Evolutionary conservation across 2,888 invertebrate species (phyloP), one percentile per base, ranked within the genome.

Genomic region (Dysmachus trigonus): DNA sequence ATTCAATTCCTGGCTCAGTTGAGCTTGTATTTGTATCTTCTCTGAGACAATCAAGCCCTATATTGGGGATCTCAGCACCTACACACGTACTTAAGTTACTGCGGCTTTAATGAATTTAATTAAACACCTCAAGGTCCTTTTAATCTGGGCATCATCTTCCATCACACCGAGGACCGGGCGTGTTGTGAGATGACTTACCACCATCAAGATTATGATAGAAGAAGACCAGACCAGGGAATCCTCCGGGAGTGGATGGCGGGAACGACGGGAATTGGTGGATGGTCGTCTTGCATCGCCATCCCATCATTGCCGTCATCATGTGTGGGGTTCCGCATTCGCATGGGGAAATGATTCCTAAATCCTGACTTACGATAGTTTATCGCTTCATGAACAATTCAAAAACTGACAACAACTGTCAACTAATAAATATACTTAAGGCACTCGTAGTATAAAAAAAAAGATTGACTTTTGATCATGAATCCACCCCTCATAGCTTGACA

Each of bases 51-150:
- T 41, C 41, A 27, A 27, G 47, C 22, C 22, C 53, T 18, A 7
- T 27, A 10, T n/a, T 10, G 62, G 10, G 1, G 27, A 22, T 62
- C 62, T 27, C 27, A 22, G 1, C 62, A 22, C 7, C 62, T 27
- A 8, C 27, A 62, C 13, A 15, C 38, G 13, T 13, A 8, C 27
- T 62, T 27, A n/a, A 47, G 4, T 82, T 62, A 82, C 35, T 82
- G 27, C 41, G 62, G 62, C 81, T 82, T 62, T 82, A 82, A 62
- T 82, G 62, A 82, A 82, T 82, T 82, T 82, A 82, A 82, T 82
- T 82, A 82, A 82, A 82, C 81, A 82, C 81, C 35, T 82, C 51
- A 82, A 62, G 62, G 62, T 22, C 30, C 81, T 82, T 79, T 82
- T 82, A n/a, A 82, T 82, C 81, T 82, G 22, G 18, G 33, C n/a